Evolutionary conservation across 2,113 vertebrate species (phyloP).

Genomic region (Aplodontia rufa): DNA sequence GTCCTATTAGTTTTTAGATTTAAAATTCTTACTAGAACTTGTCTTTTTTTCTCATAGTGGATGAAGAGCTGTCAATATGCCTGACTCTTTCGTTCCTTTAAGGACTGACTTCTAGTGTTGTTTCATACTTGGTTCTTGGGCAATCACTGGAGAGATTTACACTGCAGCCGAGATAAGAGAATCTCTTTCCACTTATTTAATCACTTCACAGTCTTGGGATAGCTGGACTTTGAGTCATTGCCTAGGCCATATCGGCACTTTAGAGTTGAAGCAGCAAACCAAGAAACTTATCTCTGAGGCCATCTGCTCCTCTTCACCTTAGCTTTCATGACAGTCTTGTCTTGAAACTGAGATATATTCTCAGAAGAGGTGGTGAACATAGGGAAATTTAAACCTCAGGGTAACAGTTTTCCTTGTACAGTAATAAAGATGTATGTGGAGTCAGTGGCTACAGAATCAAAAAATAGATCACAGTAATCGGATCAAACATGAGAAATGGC

Average conservation of each 20-base stretch:
- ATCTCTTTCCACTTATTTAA: constrained; percentile 48
- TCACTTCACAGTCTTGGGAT: not conserved
- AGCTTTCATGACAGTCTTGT: constrained; percentile 15
- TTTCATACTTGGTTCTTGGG: constrained; percentile 47
- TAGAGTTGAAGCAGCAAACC: not conserved
- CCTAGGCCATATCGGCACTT: not conserved
- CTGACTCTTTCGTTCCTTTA: not conserved
- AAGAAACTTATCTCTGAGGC: constrained; percentile 29
- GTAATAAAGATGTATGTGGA: constrained; percentile 78
- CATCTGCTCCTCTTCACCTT: not conserved
- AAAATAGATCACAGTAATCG: constrained; percentile 82
- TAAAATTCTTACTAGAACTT: not conserved
- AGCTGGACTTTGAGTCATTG: constrained; percentile 54
- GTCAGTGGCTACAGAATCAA: constrained; percentile 77
- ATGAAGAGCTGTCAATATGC: not conserved
- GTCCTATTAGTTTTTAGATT: not conserved
- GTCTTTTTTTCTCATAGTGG: not conserved
- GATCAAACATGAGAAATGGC: constrained; percentile 82
- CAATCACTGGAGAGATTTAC: constrained; percentile 39
- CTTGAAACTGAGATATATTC: constrained; percentile 41
- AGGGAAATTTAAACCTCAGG: constrained; percentile 69
- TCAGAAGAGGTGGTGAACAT: constrained; percentile 54
- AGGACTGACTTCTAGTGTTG: constrained; percentile 43
- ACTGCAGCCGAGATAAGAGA: constrained; percentile 45
- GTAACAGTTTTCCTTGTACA: constrained; percentile 58